phyloP scores from a whole-genome alignment of 2,113 vertebrate genomes.

The Vicugna pacos region DNA sequence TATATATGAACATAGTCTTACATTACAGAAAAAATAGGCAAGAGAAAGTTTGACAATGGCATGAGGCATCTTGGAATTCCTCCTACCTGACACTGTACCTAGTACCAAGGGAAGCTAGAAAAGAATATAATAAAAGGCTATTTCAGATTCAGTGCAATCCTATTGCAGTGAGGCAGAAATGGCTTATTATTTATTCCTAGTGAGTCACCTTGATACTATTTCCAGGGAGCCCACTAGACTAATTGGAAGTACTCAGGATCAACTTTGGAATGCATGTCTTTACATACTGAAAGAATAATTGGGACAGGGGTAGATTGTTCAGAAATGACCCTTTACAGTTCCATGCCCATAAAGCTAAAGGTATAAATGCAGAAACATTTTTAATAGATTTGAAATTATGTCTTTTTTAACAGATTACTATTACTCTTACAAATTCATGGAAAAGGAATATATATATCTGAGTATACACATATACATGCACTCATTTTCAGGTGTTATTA shows the following conservation, averaged over 20 bases:
- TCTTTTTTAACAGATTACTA: not conserved
- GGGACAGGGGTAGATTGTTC: not conserved
- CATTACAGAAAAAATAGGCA: not conserved
- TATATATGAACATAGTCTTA: not conserved
- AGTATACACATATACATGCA: not conserved
- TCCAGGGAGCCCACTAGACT: not conserved
- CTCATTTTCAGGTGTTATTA: not conserved
- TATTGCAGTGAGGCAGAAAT: not conserved
- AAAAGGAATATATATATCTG: not conserved
- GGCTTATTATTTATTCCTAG: not conserved
- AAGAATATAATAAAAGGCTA: not conserved
- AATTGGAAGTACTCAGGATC: not conserved
- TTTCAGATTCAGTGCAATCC: too few relatives aligned
- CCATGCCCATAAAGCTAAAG: not conserved
- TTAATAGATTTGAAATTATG: not conserved
- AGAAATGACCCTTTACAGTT: not conserved
- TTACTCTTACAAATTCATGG: not conserved
- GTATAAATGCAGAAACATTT: not conserved
- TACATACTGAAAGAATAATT: not conserved
- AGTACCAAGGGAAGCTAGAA: not conserved
- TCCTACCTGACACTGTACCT: rapidly evolving
- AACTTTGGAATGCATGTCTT: not conserved
- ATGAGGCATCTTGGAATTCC: not conserved
- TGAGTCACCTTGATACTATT: not conserved
- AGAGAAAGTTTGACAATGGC: not conserved